Evolutionary conservation across 64 coral and sea anemone species (phyloP).

Genomic region (Montipora efflorescens): DNA sequence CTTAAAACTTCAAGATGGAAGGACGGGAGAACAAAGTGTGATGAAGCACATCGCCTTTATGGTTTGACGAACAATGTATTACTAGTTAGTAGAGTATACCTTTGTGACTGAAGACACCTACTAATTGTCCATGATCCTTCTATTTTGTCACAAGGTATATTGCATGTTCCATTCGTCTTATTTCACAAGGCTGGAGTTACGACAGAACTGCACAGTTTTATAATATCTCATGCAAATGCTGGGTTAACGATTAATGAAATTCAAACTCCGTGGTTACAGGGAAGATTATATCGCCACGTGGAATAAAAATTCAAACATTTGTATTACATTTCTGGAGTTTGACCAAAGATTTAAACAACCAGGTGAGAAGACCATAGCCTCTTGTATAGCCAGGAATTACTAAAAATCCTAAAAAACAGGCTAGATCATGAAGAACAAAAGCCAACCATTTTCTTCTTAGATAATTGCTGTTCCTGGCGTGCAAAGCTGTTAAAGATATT

Average conservation of each 20-base stretch:
- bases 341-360: too few species aligned
- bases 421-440: neutral
- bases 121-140: slow-evolving; percentile 35
- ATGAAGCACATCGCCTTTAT: neutral
- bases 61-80: slow-evolving; percentile 41
- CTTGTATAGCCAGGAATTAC: too few species aligned
- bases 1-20: slow-evolving; percentile 68
- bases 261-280: slow-evolving; percentile 14
- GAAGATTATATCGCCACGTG: neutral
- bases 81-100: neutral
- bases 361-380: too few species aligned
- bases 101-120: neutral
- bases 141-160: slow-evolving; percentile 27
- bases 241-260: slow-evolving; percentile 56
- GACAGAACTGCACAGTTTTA: slow-evolving; percentile 53
- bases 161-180: slow-evolving; percentile 41
- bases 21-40: slow-evolving; percentile 32
- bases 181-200: slow-evolving; percentile 70
- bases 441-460: slow-evolving; percentile 32
- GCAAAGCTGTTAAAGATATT: slow-evolving; percentile 49
- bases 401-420: too few species aligned
- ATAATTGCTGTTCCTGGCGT: slow-evolving; percentile 62
- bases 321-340: neutral
- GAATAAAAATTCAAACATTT: neutral
- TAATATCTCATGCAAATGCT: slow-evolving; percentile 69